phyloP scores from a whole-genome alignment of 2,113 vertebrate genomes.

The Tympanuchus pallidicinctus region DNA sequence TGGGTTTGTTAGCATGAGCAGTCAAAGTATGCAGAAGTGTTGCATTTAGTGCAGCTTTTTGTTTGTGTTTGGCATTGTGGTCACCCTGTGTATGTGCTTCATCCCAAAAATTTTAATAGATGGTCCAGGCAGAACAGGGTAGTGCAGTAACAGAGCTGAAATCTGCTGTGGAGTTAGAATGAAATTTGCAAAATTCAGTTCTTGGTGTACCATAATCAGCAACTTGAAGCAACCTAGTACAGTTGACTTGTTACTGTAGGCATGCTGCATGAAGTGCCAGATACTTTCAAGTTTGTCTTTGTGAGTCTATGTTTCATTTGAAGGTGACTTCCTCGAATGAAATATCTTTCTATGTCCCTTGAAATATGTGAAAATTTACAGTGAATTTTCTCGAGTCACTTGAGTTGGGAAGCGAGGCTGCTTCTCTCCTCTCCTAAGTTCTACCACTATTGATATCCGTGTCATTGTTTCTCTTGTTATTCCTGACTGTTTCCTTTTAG shows the following conservation, averaged over 20 bases:
- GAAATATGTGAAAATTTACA: background rate
- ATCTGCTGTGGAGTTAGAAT: background rate
- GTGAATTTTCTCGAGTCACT: background rate
- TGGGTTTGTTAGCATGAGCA: background rate
- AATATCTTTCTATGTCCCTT: background rate
- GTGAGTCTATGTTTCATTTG: background rate
- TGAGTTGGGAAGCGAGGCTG: background rate
- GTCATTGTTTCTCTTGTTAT: background rate
- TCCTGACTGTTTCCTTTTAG: too few relatives aligned
- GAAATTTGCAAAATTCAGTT: background rate
- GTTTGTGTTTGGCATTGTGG: background rate
- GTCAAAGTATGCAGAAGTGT: background rate
- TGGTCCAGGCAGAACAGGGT: background rate
- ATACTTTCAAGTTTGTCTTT: background rate
- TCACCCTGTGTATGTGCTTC: background rate
- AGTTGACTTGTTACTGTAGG: background rate
- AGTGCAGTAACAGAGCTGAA: background rate
- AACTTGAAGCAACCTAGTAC: background rate
- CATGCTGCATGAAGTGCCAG: background rate
- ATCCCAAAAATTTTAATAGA: rapidly evolving
- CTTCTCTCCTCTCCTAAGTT: background rate
- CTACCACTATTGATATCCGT: too few relatives aligned
- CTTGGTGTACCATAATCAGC: background rate
- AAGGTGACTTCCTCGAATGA: background rate
- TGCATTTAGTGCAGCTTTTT: background rate